phyloP scores from a whole-genome alignment of 35 echinoderm and acorn worm species.

The Lytechinus variegatus region DNA sequence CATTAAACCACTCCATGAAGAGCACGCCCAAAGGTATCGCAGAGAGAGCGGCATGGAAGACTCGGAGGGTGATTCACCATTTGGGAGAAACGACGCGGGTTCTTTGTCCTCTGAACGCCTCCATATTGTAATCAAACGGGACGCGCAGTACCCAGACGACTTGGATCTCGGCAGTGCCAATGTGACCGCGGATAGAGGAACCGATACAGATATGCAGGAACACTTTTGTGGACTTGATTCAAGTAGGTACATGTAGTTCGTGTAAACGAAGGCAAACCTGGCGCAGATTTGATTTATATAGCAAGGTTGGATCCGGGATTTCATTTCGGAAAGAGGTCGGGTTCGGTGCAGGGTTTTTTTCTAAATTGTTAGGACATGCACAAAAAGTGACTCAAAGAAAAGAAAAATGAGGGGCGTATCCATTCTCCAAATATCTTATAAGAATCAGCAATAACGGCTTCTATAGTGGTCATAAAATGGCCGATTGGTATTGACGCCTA shows the following conservation, averaged over 20 bases:
- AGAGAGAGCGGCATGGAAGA: background rate
- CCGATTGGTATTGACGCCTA: too few species aligned
- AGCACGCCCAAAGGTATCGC: slow-evolving; percentile 3
- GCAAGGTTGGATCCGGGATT: too few species aligned
- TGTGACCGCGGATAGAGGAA: background rate
- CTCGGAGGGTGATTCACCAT: background rate
- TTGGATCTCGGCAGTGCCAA: background rate
- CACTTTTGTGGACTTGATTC: slow-evolving; percentile 42
- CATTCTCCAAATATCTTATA: too few species aligned
- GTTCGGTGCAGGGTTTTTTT: too few species aligned
- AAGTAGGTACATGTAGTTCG: background rate
- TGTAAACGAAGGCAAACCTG: too few species aligned
- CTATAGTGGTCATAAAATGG: too few species aligned
- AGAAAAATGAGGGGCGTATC: too few species aligned
- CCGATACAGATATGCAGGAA: background rate
- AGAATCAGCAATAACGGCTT: too few species aligned
- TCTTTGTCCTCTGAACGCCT: background rate
- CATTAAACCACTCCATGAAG: background rate
- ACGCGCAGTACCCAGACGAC: slow-evolving; percentile 9
- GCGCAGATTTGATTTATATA: too few species aligned
- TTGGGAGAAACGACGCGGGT: background rate
- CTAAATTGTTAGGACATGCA: too few species aligned
- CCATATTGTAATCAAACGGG: slow-evolving; percentile 25
- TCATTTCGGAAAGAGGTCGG: too few species aligned
- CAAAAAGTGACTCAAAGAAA: too few species aligned